phyloP scores from a whole-genome alignment of 2,888 invertebrate genomes.

The Drosophila mimetica region DNA sequence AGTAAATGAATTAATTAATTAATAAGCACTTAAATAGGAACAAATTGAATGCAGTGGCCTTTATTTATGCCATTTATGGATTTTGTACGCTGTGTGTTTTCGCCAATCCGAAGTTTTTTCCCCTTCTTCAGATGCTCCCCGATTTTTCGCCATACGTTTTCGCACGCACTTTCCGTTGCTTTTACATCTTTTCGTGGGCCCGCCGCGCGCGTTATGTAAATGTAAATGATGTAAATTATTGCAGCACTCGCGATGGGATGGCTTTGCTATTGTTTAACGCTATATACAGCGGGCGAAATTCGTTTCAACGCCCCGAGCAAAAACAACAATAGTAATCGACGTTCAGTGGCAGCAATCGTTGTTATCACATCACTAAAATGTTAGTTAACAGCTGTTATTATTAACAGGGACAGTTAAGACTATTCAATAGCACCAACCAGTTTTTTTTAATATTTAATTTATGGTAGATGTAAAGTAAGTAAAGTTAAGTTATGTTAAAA shows the following conservation, averaged over 20 bases:
- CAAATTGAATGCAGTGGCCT: conserved; percentile 52
- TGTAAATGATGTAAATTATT: conserved; percentile 52
- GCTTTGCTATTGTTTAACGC: conserved; percentile 21
- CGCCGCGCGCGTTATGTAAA: conserved; percentile 21
- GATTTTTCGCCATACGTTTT: conserved; percentile 56
- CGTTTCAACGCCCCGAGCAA: conserved; percentile 28
- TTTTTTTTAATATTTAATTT: too few species aligned
- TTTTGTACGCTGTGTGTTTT: conserved; percentile 50
- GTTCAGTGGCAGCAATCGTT: too few species aligned
- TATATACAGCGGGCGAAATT: conserved; percentile 34
- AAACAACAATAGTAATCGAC: conserved; percentile 37
- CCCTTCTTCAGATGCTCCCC: conserved; percentile 22
- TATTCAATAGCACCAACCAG: too few species aligned
- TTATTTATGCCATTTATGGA: conserved; percentile 33
- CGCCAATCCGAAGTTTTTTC: conserved; percentile 16
- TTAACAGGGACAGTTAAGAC: background rate
- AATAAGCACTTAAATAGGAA: conserved; percentile 66
- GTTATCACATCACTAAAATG: too few species aligned
- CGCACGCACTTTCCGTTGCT: conserved; percentile 39
- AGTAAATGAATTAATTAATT: conserved; percentile 51
- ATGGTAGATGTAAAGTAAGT: too few species aligned
- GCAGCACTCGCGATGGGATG: conserved; percentile 51
- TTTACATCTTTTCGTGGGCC: conserved; percentile 23
- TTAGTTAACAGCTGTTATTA: too few species aligned
- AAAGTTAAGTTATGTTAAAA: too few species aligned